A percentile compares a stretch with the other conserved stretches of the same genome.
phyloP scores from a whole-genome alignment of 2,888 invertebrate genomes.

The Oligia latruncula region DNA sequence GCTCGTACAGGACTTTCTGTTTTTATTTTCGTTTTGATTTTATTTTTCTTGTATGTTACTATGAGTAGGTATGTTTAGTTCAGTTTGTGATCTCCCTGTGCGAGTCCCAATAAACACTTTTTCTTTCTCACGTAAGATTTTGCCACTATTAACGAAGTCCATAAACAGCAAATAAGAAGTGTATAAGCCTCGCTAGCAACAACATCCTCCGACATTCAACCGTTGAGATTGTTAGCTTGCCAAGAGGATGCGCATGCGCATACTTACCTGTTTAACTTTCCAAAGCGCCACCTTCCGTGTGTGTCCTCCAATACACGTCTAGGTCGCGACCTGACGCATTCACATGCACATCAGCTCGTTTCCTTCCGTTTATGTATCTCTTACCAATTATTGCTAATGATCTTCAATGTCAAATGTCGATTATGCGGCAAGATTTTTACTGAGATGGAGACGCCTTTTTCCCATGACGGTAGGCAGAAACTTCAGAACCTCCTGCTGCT shows the following conservation, averaged over 20 bases:
- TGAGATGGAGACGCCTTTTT: neutral
- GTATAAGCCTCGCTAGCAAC: neutral
- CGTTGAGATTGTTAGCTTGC: constrained; percentile 2
- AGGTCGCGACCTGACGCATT: constrained; percentile 52
- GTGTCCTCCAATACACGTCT: constrained; percentile 38
- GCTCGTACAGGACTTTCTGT: neutral
- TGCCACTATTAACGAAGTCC: no score
- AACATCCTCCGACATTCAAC: constrained; percentile 8
- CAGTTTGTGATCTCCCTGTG: neutral
- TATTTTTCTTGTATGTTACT: no score
- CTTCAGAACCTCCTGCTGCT: neutral
- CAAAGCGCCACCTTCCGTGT: constrained; percentile 32
- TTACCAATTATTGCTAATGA: constrained; percentile 3
- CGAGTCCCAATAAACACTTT: neutral
- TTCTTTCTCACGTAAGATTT: neutral
- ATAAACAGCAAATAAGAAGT: neutral
- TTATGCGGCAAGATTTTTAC: neutral
- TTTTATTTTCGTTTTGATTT: neutral
- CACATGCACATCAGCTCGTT: constrained; percentile 33
- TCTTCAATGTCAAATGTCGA: constrained; percentile 1
- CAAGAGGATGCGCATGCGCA: constrained; percentile 51
- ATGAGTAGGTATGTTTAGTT: neutral
- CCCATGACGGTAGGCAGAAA: neutral
- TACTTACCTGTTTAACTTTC: constrained; percentile 56
- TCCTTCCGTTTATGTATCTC: constrained; percentile 12